These are phyloP conservation scores for Lacerta viridis DNA, from an alignment of 2,797 vertebrate genomes.

Conservation along the genomic window DNA sequence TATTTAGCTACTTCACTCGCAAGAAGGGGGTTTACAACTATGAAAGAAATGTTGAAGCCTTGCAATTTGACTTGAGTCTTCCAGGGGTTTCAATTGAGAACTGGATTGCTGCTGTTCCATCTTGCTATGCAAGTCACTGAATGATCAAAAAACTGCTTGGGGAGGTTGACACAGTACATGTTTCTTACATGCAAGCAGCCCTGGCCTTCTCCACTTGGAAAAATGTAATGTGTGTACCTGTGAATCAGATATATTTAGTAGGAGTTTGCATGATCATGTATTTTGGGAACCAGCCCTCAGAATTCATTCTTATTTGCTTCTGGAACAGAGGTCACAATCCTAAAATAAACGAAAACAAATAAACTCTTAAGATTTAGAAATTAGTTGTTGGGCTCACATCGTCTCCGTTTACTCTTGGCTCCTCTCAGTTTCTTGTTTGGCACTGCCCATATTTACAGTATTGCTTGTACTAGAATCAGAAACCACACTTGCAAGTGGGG, in stretches of 20 bases:
- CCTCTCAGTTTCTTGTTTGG: background rate
- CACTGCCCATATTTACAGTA: background rate
- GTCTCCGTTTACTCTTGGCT: background rate
- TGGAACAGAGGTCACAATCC: background rate
- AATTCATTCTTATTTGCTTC: constrained; percentile 46
- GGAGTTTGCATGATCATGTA: background rate
- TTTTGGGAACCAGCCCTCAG: constrained; percentile 31
- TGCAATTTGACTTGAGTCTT: constrained; percentile 75
- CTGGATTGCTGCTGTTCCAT: constrained; percentile 67
- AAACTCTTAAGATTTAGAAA: constrained; percentile 2
- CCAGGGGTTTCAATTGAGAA: constrained; percentile 71
- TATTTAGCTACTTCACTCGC: constrained; percentile 54
- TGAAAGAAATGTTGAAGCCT: constrained; percentile 65
- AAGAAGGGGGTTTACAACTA: constrained; percentile 53
- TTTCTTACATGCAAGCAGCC: background rate
- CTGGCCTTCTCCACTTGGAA: background rate
- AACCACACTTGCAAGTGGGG: background rate
- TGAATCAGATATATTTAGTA: constrained; percentile 22
- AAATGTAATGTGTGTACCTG: constrained; percentile 13
- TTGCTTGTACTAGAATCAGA: background rate
- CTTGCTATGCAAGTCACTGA: constrained; percentile 81
- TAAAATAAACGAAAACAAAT: background rate
- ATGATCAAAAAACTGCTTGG: constrained; percentile 36
- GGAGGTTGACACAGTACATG: background rate
- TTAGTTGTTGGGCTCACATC: background rate